Evolutionary conservation across 2,888 invertebrate species (phyloP).

Genomic region (Zelleria hepariella): DNA sequence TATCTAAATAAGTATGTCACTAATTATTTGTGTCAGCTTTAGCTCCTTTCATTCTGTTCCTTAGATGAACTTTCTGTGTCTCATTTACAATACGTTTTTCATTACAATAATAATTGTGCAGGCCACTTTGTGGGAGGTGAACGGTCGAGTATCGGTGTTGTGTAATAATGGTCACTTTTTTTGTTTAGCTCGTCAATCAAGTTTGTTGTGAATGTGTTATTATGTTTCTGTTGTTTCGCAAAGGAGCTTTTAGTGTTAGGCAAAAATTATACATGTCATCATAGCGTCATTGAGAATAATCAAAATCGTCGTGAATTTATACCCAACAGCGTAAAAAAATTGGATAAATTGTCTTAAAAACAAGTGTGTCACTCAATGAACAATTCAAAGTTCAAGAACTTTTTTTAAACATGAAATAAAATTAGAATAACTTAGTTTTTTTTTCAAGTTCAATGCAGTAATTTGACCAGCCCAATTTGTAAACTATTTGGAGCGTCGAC

Average conservation of each 20-base stretch:
- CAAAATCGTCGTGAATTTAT: background rate
- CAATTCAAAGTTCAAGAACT: background rate
- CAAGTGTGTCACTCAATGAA: too few species aligned
- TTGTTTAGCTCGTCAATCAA: background rate
- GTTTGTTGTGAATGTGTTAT: background rate
- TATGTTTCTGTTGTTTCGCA: background rate
- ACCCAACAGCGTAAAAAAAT: background rate
- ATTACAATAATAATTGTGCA: conserved; percentile 9
- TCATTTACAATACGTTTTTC: too few species aligned
- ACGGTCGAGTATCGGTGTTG: background rate
- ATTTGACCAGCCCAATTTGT: background rate
- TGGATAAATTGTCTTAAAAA: too few species aligned
- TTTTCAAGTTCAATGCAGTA: background rate
- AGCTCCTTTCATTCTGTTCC: too few species aligned
- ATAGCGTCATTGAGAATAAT: background rate
- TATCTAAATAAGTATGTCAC: too few species aligned
- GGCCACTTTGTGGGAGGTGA: background rate
- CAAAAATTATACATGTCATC: background rate
- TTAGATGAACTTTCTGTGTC: too few species aligned
- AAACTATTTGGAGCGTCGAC: conserved; percentile 18
- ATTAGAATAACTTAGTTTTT: background rate
- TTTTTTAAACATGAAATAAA: background rate
- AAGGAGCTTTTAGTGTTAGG: background rate
- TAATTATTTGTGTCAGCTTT: too few species aligned
- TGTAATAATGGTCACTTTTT: background rate